Base-by-base conservation (phyloP, 2,797 vertebrate genomes). In the Thalassophryne amazonica region DNA sequence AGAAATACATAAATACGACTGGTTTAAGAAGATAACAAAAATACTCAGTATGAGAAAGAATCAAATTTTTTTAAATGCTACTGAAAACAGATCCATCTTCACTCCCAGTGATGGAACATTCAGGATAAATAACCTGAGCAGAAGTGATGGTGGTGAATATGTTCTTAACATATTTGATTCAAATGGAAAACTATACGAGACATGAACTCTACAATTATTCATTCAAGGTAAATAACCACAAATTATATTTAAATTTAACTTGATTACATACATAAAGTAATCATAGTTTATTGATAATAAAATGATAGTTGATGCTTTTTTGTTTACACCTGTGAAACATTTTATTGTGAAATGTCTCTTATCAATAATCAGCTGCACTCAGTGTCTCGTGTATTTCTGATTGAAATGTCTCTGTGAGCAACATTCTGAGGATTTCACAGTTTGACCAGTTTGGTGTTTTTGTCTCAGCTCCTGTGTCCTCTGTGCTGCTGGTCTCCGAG, bases 181-280 rank as follows among this genome's bases (percentile, higher is more conserved):
- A 15, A 0, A 2, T 0, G 69, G 67, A 22, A 0, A 0, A 0
- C 0, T 0, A 1, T 9, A 0, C 20, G 0, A 2, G 3, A 0
- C 0, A 0, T 2, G 0, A 9, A 24, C 3, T 47, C 38, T 74
- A 2, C 14, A 63, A 2, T 12, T 87, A 11, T 37, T 3, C 2
- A 46, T 84, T 60, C 5, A 81, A 85, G 74, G 81, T 86, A 65
- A 78, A 32, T 17, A 9, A n/a, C n/a, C n/a, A n/a, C n/a, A n/a
- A n/a, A n/a, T n/a, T n/a, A 1, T 0, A n/a, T n/a, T n/a, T n/a
- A n/a, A n/a, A n/a, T n/a, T 22, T 22, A 22, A 22, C 20, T 20
- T 20, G 20, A 5, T 20, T 19, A 20, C 5, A 20, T 20, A 3
- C 19, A 20, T 20, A 5, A 22, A 4, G 2, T 22, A 4, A 7